Evolutionary conservation across 2,888 invertebrate genomes (phyloP), one percentile per base, ranked within the genome.

Genomic region (Drosophila mimetica): DNA sequence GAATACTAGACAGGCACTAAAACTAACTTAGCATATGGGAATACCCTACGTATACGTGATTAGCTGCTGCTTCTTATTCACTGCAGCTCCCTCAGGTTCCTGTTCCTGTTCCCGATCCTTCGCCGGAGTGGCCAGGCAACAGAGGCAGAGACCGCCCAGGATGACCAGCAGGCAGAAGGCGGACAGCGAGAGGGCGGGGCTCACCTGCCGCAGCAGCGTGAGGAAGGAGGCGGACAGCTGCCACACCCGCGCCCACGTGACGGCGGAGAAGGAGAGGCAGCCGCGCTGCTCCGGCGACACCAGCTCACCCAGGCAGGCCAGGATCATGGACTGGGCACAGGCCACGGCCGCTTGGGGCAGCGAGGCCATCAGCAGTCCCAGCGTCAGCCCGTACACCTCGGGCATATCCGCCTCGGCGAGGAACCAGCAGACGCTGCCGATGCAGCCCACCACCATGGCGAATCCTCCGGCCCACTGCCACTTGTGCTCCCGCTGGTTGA

Each of bases 401-500:
- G 88, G 71, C 76, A 91, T 75, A 25, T 83, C 74, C 18, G 85
- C 59, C 9, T 76, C 74, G 11, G 79, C 89, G 47, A 91, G 79
- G 4, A 90, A 51, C 91, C 92, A 92, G 39, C 92, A 91, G 2
- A 90, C 76, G 51, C 90, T 90, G 13, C 91, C 90, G 25, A 92
- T 69, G 37, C 89, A 41, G 5, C 92, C 92, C 1, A 90, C 90
- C 6, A 91, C n/a, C 20, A 91, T 90, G 70, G 91, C 90, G 39
- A 91, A 89, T 18, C 78, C 77, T 2, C 92, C 92, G 5, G 91
- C 89, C 79, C 88, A 91, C 34, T 90, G 86, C 92, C 92, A 92
- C 70, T 92, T 92, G 61, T 78, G 78, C 13, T 76, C 79, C 36
- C 78, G 76, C 22, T 85, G 85, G 25, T 86, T 84, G 32, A 91